phyloP scores from a whole-genome alignment of 2,113 vertebrate genomes.

The Petrocephalus microphthalmus region DNA sequence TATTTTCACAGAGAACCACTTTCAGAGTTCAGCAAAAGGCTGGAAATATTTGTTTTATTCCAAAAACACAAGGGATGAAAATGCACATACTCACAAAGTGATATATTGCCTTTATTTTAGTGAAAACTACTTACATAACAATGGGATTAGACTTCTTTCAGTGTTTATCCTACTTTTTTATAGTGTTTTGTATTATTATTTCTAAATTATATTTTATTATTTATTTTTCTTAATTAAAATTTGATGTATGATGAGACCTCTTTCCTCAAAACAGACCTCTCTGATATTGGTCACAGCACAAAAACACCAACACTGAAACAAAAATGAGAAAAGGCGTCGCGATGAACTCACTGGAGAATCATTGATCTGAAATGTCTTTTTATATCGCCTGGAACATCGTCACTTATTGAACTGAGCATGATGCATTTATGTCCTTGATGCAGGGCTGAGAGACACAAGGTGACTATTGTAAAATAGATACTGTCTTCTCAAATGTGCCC shows the following conservation, averaged over 20 bases:
- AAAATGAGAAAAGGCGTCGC: background rate
- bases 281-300: background rate
- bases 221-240: background rate
- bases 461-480: background rate
- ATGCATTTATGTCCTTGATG: background rate
- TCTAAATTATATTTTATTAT: background rate
- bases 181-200: background rate
- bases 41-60: background rate
- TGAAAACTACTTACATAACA: background rate
- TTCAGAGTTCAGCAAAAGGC: background rate
- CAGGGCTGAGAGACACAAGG: background rate
- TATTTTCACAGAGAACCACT: background rate
- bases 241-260: background rate
- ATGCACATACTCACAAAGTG: background rate
- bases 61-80: background rate
- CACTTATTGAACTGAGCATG: background rate
- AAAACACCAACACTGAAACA: background rate
- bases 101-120: background rate
- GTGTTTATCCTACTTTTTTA: background rate
- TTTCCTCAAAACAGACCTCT: background rate
- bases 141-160: background rate
- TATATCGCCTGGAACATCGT: background rate
- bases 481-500: background rate
- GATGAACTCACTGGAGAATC: background rate
- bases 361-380: background rate